phyloP scores from a whole-genome alignment of 2,113 vertebrate species.

The Connochaetes taurinus region DNA sequence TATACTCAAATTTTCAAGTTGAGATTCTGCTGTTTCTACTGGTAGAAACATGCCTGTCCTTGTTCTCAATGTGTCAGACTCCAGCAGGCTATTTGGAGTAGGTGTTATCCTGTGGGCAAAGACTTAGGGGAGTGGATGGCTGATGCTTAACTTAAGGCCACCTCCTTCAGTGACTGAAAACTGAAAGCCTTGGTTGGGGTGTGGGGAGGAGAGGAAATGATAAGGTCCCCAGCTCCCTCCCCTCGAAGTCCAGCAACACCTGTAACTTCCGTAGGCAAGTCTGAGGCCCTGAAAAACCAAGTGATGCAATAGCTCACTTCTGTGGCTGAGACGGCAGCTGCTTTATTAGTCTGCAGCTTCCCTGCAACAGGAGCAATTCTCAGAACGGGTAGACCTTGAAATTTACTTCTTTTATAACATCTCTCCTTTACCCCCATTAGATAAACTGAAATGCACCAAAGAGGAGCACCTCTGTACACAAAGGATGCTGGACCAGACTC shows the following conservation, averaged over 20 bases:
- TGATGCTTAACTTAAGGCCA: neutral
- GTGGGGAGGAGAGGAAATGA: conserved; percentile 22
- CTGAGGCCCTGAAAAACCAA: neutral
- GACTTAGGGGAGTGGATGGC: neutral
- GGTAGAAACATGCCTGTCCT: neutral
- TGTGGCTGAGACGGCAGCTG: neutral
- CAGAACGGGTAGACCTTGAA: neutral
- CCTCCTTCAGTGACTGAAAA: neutral
- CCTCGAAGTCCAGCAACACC: neutral
- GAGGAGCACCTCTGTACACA: conserved; percentile 92
- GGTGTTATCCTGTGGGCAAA: neutral
- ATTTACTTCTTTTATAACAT: conserved; percentile 25
- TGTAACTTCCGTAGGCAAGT: neutral
- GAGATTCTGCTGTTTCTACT: neutral
- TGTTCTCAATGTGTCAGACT: neutral
- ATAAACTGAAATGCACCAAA: conserved; percentile 90
- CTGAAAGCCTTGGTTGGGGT: neutral
- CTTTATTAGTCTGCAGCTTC: neutral
- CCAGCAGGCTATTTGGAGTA: neutral
- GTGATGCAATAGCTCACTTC: neutral
- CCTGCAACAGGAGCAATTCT: neutral
- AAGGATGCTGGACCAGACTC: conserved; percentile 92
- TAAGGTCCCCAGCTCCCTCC: neutral
- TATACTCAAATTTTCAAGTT: neutral
- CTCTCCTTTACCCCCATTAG: conserved; percentile 77